Base-by-base conservation (phyloP, 2,113 vertebrate genomes). In the Anarhynchus alexandrinus region DNA sequence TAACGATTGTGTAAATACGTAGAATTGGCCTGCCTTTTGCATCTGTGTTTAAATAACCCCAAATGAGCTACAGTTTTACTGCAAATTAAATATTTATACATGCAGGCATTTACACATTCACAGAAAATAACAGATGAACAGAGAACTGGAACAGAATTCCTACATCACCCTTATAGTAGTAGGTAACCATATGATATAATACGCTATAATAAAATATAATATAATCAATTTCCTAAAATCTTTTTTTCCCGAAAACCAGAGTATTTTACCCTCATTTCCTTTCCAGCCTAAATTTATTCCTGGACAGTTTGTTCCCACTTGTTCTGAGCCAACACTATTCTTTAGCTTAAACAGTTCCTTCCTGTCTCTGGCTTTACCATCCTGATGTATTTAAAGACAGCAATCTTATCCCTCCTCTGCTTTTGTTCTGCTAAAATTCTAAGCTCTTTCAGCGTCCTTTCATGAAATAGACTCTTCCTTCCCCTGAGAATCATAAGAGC, bases 331-430 rank as follows among this genome's bases (percentile, higher is more conserved):
- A 95, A 90, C 71, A 82, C 84, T 93, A 74, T 93, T 97, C 94
- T 96, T 95, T 57, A 94, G 88, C 52, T 91, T 96, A 93, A 95
- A 91, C 93, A 94, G 84, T 94, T 97, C 94, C 95, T 97, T 97
- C 95, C 96, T 96, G 93, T 96, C 94, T 90, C 94, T 8, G 82
- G 81, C 89, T 96, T 96, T 97, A 96, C 91, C 90, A 93, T 93
- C 49, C 90, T 95, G 84, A 90, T 91, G 87, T 93, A 94, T 95
- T 93, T 94, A 96, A 95, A 96, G 91, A 72, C 78, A 80, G 36
- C 84, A 96, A 95, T 94, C 89, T 89, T 69, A 95, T 38, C 62
- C 87, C 9, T 95, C 82, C 74, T 93, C 70, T 87, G 66, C 84
- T 93, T 95, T 96, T 97, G 81, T 96, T 95, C 93, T 93, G 84